Conservation (phyloP, 2,888 invertebrate species). For the Agonopterix subpropinquella region DNA sequence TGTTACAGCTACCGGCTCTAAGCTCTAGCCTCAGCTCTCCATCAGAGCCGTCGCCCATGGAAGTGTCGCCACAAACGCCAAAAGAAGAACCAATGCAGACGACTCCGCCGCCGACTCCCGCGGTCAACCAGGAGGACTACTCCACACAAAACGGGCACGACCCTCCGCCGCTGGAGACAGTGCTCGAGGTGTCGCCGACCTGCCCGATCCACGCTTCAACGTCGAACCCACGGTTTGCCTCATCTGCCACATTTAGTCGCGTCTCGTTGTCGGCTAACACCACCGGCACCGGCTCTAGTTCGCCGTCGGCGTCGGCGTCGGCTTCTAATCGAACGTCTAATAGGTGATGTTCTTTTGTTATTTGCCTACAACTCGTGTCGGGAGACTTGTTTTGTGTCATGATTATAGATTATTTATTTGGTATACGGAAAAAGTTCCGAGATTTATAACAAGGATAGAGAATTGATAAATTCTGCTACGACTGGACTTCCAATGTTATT, state of each 20-base stretch:
- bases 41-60: constrained; percentile 21
- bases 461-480: too few species aligned
- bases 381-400: too few species aligned
- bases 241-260: neutral
- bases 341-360: too few species aligned
- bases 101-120: constrained; percentile 1
- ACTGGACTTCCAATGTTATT: too few species aligned
- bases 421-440: too few species aligned
- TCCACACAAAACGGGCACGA: neutral
- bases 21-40: neutral
- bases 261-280: neutral
- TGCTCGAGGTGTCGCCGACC: neutral
- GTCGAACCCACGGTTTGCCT: neutral
- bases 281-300: too few species aligned
- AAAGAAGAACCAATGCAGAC: constrained; percentile 9
- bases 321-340: too few species aligned
- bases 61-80: constrained; percentile 14
- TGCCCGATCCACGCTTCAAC: constrained; percentile 52
- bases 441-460: too few species aligned
- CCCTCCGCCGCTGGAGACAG: neutral
- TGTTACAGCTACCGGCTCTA: too few species aligned
- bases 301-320: too few species aligned
- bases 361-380: too few species aligned
- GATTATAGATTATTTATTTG: too few species aligned
- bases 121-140: neutral